These are phyloP conservation scores for Dipodomys merriami DNA, from an alignment of 2,113 vertebrate species.

Conservation along the genomic window DNA sequence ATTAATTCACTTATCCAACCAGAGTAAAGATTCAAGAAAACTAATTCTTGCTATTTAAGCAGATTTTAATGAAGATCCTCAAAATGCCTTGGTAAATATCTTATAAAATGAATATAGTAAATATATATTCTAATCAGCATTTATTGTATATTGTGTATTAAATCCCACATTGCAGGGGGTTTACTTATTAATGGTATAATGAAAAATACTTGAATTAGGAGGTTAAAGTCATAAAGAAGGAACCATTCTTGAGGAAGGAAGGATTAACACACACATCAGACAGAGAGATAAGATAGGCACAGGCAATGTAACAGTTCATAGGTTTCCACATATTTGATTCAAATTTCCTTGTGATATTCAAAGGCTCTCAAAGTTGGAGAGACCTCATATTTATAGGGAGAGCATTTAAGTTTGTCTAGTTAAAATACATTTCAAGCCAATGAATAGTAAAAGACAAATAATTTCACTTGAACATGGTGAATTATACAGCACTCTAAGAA, in stretches of 20 bases:
- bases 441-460: no score
- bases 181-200: background rate
- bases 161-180: background rate
- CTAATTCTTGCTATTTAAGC: slow-evolving; percentile 43
- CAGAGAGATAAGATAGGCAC: background rate
- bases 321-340: background rate
- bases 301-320: background rate
- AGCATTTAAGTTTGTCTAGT: background rate
- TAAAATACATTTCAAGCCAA: background rate
- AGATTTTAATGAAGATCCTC: slow-evolving; percentile 29
- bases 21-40: background rate
- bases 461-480: no score
- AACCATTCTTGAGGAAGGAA: background rate
- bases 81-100: background rate
- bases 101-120: background rate
- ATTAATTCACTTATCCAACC: background rate
- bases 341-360: background rate
- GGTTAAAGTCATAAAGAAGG: background rate
- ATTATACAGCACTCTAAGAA: no score
- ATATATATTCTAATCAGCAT: background rate
- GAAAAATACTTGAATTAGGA: background rate
- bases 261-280: background rate
- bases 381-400: background rate
- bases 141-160: background rate
- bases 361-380: background rate